Conservation (phyloP, 1,140 invertebrate species). For the Onthophagus taurus region DNA sequence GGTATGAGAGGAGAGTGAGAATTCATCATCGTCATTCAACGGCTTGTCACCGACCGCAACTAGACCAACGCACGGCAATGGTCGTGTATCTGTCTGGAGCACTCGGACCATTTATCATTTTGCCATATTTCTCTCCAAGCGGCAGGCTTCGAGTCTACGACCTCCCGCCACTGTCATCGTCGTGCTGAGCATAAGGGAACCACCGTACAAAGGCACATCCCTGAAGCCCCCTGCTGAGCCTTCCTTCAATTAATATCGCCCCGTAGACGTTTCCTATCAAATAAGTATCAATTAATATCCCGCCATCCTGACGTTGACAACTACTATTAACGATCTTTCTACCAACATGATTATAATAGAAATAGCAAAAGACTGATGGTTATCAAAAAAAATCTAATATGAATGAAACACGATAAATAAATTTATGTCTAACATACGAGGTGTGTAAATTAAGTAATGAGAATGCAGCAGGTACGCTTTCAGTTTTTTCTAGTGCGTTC, state of each 20-base stretch:
- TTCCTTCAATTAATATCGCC: constrained; percentile 18
- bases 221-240: constrained; percentile 15
- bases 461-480: too few species aligned
- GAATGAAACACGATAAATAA: too few species aligned
- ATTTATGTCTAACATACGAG: too few species aligned
- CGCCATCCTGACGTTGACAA: too few species aligned
- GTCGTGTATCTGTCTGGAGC: constrained; percentile 22
- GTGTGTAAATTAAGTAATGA: too few species aligned
- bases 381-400: too few species aligned
- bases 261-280: constrained; percentile 8
- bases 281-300: constrained; percentile 10
- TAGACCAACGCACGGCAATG: constrained; percentile 18
- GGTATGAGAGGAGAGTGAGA: too few species aligned
- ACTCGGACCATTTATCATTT: constrained; percentile 24
- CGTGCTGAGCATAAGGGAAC: too few species aligned
- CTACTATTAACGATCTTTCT: too few species aligned
- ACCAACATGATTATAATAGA: too few species aligned
- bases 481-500: too few species aligned
- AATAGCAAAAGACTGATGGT: too few species aligned
- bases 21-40: constrained; percentile 22
- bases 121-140: constrained; percentile 21
- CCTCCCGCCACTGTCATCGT: constrained; percentile 17
- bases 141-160: constrained; percentile 16
- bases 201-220: constrained; percentile 17
- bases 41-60: constrained; percentile 20